phyloP scores from a whole-genome alignment of 2,113 vertebrate species.

The Xiphophorus couchianus region DNA sequence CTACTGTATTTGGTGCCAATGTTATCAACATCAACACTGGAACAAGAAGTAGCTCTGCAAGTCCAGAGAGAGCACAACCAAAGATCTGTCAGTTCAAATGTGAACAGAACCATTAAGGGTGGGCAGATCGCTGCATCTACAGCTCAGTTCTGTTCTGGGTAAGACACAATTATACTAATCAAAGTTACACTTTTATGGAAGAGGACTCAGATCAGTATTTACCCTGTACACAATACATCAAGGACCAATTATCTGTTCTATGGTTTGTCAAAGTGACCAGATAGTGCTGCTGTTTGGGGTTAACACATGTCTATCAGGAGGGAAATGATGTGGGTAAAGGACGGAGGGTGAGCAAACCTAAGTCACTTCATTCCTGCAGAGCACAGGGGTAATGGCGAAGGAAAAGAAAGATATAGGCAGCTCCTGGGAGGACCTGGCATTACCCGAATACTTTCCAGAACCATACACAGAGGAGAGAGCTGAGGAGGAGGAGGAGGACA shows the following conservation, averaged over 20 bases:
- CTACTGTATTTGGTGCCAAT: constrained; percentile 4
- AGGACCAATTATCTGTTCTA: constrained; percentile 31
- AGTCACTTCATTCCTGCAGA: constrained; percentile 8
- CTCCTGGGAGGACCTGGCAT: constrained; percentile 12
- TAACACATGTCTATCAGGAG: constrained; percentile 38
- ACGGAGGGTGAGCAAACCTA: constrained; percentile 16
- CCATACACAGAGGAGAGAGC: not conserved
- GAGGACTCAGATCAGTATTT: constrained; percentile 17
- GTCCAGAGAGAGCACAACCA: not conserved
- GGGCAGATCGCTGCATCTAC: not conserved
- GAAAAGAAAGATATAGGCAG: constrained; percentile 19
- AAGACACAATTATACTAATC: not conserved
- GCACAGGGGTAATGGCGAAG: constrained; percentile 34
- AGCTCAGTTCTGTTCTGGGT: not conserved
- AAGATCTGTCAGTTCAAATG: not conserved
- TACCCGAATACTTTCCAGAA: constrained; percentile 28
- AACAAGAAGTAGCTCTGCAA: constrained; percentile 11
- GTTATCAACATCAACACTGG: constrained; percentile 53
- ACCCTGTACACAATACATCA: constrained; percentile 40
- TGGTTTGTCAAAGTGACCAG: constrained; percentile 36
- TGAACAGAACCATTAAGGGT: not conserved
- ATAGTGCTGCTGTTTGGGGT: constrained; percentile 56
- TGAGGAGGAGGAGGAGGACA: not conserved
- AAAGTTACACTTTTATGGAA: not conserved
- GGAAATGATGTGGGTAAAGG: constrained; percentile 42